Conservation (phyloP, 2,797 vertebrate species). For the Ara ararauna region DNA sequence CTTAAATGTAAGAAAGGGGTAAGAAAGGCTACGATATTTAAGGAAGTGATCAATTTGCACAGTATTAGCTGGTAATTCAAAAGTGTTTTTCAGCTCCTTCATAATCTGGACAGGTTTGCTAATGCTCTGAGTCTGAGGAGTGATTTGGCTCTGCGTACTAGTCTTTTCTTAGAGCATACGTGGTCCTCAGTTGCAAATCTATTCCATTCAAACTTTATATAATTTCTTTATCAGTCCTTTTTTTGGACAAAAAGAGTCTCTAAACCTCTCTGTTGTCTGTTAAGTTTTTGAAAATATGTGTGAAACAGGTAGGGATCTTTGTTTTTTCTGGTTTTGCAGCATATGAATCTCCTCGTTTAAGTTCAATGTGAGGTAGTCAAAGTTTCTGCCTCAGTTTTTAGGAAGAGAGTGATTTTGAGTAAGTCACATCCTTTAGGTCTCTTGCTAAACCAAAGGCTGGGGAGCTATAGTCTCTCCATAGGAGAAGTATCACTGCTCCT, state of each 20-base stretch:
- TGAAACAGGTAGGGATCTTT: background rate
- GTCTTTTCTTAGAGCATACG: background rate
- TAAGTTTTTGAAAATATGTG: background rate
- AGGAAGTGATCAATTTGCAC: background rate
- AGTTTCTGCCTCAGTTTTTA: background rate
- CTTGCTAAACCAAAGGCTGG: background rate
- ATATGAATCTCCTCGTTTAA: background rate
- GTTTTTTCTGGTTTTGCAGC: background rate
- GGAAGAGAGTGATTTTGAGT: background rate
- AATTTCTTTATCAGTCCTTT: background rate
- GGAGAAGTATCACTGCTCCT: background rate
- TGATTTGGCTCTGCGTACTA: background rate
- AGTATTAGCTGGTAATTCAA: background rate
- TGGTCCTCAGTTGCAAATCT: accelerated
- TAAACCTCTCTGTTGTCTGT: background rate
- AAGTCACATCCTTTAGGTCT: background rate
- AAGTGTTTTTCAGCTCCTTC: background rate
- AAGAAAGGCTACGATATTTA: slow-evolving; percentile 2
- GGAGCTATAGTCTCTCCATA: background rate
- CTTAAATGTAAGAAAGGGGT: background rate
- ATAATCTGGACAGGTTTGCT: background rate
- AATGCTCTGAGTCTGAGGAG: background rate
- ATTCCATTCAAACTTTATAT: background rate
- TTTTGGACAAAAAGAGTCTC: background rate
- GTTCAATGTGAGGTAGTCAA: background rate